Evolutionary conservation across 2,113 vertebrate genomes (phyloP), one percentile per base, ranked within the genome.

Genomic region (Smithornis capensis): DNA sequence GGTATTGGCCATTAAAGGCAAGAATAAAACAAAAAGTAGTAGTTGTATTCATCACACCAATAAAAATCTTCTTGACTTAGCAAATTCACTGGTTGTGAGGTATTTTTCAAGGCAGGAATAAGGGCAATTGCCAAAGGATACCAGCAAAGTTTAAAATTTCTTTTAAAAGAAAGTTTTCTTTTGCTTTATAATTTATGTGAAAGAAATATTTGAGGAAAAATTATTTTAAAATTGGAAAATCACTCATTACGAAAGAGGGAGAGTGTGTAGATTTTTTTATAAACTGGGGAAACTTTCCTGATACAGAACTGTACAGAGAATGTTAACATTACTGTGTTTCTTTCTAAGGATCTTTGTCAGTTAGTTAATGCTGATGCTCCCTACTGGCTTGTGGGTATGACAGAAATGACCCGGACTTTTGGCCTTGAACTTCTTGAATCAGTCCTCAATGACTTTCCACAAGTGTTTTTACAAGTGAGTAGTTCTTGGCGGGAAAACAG

Each of bases 351-450:
- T 92, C 97, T 99, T 84, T 99, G 99, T 96, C 99, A 99, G 94
- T 97, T 99, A 81, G 99, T 99, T 96, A 99, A 99, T 80, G 99
- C 99, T 37, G 99, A 99, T 79, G 99, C 99, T 89, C 99, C 99
- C 80, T 99, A 99, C 96, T 99, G 99, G 99, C 98, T 99, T 7
- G 98, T 99, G 90, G 99, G 99, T 59, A 99, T 99, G 99, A 99
- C 99, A 7, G 99, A 99, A 97, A 99, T 99, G 99, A 99, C 99
- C 0, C 97, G 99, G 60, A 99, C 99, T 0, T 99, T 99, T 97
- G 99, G 99, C 73, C 98, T 99, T 53, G 99, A 99, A 97, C 98
- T 99, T 88, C 98, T 99, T 63, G 99, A 99, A 96, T 99, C 99
- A 2, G 99, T 99, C 82, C 98, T 99, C 55, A 99, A 99, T 96